A percentile compares a stretch with the other conserved stretches of the same genome.
phyloP scores from a whole-genome alignment of 2,888 invertebrate genomes.

The Meandrusa payeni region DNA sequence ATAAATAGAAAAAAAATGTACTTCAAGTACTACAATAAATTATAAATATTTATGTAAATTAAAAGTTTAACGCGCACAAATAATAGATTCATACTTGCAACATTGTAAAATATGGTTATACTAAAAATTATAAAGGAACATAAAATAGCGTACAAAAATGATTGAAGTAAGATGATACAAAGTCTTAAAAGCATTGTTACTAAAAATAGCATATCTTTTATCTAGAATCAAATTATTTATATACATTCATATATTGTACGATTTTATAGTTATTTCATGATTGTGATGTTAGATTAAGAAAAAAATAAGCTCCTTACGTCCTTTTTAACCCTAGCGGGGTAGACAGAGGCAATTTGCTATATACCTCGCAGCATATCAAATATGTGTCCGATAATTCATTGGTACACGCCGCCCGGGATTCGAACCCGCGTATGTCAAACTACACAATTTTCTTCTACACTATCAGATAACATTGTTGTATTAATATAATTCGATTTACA shows the following conservation, averaged over 20 bases:
- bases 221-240: slow-evolving; percentile 23
- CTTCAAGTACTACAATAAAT: slow-evolving; percentile 37
- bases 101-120: slow-evolving; percentile 19
- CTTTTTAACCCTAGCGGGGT: no score
- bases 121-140: slow-evolving; percentile 21
- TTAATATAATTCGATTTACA: slow-evolving; percentile 16
- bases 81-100: slow-evolving; percentile 31
- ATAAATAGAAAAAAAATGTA: slow-evolving; percentile 36
- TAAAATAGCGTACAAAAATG: slow-evolving; percentile 15
- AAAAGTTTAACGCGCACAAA: slow-evolving; percentile 29
- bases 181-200: no score
- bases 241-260: slow-evolving; percentile 20
- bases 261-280: slow-evolving; percentile 14
- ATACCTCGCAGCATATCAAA: no score
- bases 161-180: slow-evolving; percentile 1
- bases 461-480: no score
- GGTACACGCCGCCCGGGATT: no score
- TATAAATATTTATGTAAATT: slow-evolving; percentile 29
- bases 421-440: no score
- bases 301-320: no score
- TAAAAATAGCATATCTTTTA: slow-evolving; percentile 16
- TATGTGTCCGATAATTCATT: no score
- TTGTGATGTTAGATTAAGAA: slow-evolving; percentile 25
- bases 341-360: no score
- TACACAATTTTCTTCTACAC: no score